phyloP scores from a whole-genome alignment of 2,113 vertebrate species.

The Lipophrys pholis region DNA sequence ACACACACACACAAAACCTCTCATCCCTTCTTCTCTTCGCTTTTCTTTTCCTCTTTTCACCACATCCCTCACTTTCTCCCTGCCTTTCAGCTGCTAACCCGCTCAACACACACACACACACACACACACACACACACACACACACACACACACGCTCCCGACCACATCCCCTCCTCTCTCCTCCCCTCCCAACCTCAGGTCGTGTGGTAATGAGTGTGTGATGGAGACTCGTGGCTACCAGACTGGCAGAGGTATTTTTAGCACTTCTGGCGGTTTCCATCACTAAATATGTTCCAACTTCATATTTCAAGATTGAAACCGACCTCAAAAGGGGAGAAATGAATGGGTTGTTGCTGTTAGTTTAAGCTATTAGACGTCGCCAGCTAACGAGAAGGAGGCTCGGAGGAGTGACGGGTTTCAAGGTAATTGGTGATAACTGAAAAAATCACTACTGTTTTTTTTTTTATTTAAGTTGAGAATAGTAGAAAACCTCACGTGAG shows the following conservation, averaged over 20 bases:
- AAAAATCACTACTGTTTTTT: conserved; percentile 26
- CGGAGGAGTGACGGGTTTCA: conserved; percentile 43
- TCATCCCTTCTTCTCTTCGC: conserved; percentile 40
- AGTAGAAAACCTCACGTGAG: neutral
- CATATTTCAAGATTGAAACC: conserved; percentile 76
- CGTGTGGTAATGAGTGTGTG: conserved; percentile 83
- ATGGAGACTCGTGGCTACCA: conserved; percentile 80
- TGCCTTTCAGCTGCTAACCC: conserved; percentile 52
- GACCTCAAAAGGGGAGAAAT: conserved; percentile 71
- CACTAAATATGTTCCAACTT: conserved; percentile 77
- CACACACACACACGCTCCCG: conserved; percentile 53
- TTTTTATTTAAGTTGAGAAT: conserved; percentile 2
- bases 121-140: conserved; percentile 40
- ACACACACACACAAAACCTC: conserved; percentile 29
- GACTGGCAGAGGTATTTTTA: conserved; percentile 83
- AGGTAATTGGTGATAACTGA: conserved; percentile 53
- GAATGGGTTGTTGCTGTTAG: conserved; percentile 66
- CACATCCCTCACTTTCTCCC: conserved; percentile 65
- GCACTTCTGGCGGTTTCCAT: conserved; percentile 82
- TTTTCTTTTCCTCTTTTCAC: conserved; percentile 61
- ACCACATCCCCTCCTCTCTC: conserved; percentile 82
- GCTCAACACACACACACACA: conserved; percentile 28
- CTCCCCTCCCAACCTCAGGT: conserved; percentile 79
- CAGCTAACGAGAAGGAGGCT: conserved; percentile 51
- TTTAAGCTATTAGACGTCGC: conserved; percentile 67